phyloP scores from a whole-genome alignment of 2,113 vertebrate genomes.

The Alligator mississippiensis region DNA sequence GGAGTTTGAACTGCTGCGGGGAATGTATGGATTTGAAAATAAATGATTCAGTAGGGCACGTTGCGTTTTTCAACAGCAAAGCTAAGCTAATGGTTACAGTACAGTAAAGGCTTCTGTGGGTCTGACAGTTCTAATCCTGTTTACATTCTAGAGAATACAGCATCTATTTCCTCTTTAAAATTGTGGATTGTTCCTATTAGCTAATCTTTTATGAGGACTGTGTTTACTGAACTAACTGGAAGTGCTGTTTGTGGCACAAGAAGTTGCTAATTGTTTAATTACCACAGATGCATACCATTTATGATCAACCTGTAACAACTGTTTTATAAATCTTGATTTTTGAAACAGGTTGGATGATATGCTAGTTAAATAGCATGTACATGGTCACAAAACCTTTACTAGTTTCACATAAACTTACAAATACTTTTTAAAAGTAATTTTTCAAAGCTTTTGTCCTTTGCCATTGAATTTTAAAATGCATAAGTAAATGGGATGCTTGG shows the following conservation, averaged over 20 bases:
- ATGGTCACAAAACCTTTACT: background rate
- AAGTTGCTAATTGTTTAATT: constrained; percentile 51
- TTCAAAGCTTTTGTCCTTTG: background rate
- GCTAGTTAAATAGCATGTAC: background rate
- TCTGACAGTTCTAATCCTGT: constrained; percentile 69
- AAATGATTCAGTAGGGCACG: constrained; percentile 63
- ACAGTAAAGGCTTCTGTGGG: constrained; percentile 47
- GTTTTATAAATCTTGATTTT: background rate
- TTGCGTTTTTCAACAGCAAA: constrained; percentile 66
- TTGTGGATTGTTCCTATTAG: constrained; percentile 1
- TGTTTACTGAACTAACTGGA: constrained; percentile 27
- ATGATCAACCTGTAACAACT: background rate
- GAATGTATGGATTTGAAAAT: constrained; percentile 75
- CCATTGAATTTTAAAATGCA: background rate
- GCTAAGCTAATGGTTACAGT: constrained; percentile 51
- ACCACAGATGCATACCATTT: background rate
- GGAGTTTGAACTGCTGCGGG: constrained; percentile 77
- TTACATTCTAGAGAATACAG: constrained; percentile 28
- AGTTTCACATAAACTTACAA: background rate
- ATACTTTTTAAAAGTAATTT: background rate
- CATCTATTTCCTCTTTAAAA: constrained; percentile 6
- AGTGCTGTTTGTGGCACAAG: background rate
- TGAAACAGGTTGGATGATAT: background rate
- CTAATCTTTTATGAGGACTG: background rate
- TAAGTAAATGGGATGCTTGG: background rate